Conservation (phyloP, 2,113 vertebrate species). For the Anhinga rufa region DNA sequence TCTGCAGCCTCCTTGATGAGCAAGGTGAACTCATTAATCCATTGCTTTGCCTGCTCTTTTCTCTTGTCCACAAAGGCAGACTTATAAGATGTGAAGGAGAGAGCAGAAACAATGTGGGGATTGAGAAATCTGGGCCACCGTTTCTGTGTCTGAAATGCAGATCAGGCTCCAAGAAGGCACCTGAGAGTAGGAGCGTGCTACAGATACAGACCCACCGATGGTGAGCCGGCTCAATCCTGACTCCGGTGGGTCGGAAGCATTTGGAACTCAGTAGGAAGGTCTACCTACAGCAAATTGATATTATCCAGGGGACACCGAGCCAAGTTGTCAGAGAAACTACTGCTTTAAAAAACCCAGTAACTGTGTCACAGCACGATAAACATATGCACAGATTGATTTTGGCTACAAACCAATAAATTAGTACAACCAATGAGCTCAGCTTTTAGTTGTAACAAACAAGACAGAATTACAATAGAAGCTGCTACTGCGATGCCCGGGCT, state of each 20-base stretch:
- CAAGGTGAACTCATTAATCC: background rate
- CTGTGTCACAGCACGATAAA: constrained; percentile 16
- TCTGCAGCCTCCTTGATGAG: background rate
- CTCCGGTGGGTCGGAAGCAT: background rate
- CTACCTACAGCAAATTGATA: background rate
- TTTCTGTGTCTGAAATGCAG: background rate
- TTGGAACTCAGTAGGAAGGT: background rate
- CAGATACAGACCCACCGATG: background rate
- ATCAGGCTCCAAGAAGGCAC: background rate
- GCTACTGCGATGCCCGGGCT: background rate
- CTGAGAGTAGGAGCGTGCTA: background rate
- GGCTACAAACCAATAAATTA: background rate
- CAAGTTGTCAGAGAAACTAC: constrained; percentile 32
- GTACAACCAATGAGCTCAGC: background rate
- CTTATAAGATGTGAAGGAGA: background rate
- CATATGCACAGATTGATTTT: constrained; percentile 40
- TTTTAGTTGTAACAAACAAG: background rate
- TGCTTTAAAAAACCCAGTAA: background rate
- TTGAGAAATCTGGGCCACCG: background rate
- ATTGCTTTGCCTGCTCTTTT: background rate
- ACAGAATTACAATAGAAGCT: background rate
- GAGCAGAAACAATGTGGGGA: background rate
- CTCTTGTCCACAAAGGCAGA: background rate
- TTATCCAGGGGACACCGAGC: background rate
- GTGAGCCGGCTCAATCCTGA: background rate